Percentiles rank a stretch among this genome's conserved stretches.
Conservation (phyloP, 2,888 invertebrate genomes). For the Eupelmus urozonus region DNA sequence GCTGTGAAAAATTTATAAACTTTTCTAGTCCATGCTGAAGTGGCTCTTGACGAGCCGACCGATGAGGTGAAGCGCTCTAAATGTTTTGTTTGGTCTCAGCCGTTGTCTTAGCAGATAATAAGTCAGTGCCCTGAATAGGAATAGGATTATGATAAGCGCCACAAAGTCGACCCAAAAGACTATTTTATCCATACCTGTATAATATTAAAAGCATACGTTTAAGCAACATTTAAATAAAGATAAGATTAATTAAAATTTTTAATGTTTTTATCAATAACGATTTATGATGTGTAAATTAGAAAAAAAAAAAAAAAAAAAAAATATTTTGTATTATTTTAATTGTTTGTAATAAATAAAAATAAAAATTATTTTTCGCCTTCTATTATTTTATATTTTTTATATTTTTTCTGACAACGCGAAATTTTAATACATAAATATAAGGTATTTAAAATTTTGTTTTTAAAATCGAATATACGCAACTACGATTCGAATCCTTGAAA, state of each 20-base stretch:
- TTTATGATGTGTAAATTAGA: not conserved
- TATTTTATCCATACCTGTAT: constrained; percentile 81
- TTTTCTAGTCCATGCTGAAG: constrained; percentile 65
- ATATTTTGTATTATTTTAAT: too few relatives aligned
- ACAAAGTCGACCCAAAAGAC: constrained; percentile 84
- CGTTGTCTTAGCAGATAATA: constrained; percentile 87
- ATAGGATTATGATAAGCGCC: constrained; percentile 81
- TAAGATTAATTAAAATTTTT: not conserved
- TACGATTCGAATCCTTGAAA: too few relatives aligned
- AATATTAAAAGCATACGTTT: constrained; percentile 28
- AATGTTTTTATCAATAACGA: not conserved
- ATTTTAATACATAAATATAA: too few relatives aligned
- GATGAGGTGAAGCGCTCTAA: constrained; percentile 84
- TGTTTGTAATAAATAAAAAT: too few relatives aligned
- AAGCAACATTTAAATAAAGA: not conserved
- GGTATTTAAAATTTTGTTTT: too few relatives aligned
- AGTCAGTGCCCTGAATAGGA: constrained; percentile 82
- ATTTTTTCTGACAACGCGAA: too few relatives aligned
- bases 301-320: not conserved
- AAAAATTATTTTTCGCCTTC: too few relatives aligned
- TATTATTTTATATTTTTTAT: too few relatives aligned
- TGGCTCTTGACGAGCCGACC: constrained; percentile 83
- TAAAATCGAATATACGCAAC: too few relatives aligned
- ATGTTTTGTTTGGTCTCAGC: constrained; percentile 84
- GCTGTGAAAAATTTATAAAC: too few relatives aligned